Conservation (phyloP, 2,797 vertebrate genomes). For the Leontocebus nigricollis region DNA sequence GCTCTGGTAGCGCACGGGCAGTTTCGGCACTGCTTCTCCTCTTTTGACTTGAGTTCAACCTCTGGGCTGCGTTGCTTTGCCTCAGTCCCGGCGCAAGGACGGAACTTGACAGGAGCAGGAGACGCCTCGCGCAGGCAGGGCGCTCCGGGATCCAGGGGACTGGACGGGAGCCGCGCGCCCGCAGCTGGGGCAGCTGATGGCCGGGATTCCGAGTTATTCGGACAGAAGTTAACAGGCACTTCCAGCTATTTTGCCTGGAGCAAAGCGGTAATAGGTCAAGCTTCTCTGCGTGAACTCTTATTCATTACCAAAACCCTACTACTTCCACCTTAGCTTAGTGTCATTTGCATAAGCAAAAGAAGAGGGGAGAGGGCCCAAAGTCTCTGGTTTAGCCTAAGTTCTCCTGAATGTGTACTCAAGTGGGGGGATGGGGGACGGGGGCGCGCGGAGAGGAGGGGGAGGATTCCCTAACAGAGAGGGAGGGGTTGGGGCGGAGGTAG, state of each 20-base stretch:
- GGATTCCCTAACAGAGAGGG: not conserved
- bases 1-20: not conserved
- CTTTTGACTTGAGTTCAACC: not conserved
- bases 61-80: not conserved
- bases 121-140: not conserved
- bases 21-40: not conserved
- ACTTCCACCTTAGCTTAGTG: not conserved
- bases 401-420: not conserved
- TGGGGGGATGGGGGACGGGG: rapidly evolving
- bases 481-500: not conserved
- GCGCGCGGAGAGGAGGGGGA: not conserved
- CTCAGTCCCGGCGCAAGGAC: not conserved
- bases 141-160: not conserved
- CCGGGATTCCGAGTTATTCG: not conserved
- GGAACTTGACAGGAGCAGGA: constrained; percentile 43
- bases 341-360: not conserved
- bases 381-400: not conserved
- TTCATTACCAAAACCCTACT: not conserved
- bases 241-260: not conserved
- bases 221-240: not conserved
- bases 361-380: not conserved
- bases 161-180: not conserved
- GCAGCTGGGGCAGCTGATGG: not conserved
- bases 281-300: not conserved
- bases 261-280: not conserved